Evolutionary conservation across 2,888 invertebrate species (phyloP).

Genomic region (Drosophila monieri): DNA sequence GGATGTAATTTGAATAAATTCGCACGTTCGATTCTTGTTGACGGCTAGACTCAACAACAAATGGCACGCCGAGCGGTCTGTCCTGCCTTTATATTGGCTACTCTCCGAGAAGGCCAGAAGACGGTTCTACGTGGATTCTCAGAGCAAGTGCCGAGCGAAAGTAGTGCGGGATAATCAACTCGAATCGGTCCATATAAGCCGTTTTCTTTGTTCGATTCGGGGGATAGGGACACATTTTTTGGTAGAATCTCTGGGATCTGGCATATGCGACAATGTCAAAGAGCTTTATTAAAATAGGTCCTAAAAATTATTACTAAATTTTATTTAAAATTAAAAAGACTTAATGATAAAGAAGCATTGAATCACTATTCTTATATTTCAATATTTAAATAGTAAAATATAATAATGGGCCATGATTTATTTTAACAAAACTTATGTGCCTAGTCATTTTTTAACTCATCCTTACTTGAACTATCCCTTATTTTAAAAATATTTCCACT

Average conservation of each 20-base stretch:
- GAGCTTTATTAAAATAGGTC: background rate
- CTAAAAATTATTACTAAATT: background rate
- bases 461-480: too few species aligned
- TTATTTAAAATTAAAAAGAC: too few species aligned
- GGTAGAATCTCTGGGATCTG: background rate
- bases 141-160: constrained; percentile 43
- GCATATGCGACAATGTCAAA: constrained; percentile 30
- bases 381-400: too few species aligned
- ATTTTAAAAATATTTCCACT: too few species aligned
- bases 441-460: too few species aligned
- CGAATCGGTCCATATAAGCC: constrained; percentile 81
- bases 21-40: constrained; percentile 81
- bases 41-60: constrained; percentile 83
- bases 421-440: too few species aligned
- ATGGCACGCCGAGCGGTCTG: constrained; percentile 76
- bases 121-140: constrained; percentile 42
- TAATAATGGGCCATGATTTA: too few species aligned
- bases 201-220: constrained; percentile 55
- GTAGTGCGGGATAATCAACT: constrained; percentile 43
- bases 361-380: too few species aligned
- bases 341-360: too few species aligned
- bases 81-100: constrained; percentile 79
- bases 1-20: constrained; percentile 64
- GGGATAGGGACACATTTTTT: constrained; percentile 19
- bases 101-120: constrained; percentile 45